Conservation (phyloP, 2,888 invertebrate species). For the Eupithecia pulchellata region DNA sequence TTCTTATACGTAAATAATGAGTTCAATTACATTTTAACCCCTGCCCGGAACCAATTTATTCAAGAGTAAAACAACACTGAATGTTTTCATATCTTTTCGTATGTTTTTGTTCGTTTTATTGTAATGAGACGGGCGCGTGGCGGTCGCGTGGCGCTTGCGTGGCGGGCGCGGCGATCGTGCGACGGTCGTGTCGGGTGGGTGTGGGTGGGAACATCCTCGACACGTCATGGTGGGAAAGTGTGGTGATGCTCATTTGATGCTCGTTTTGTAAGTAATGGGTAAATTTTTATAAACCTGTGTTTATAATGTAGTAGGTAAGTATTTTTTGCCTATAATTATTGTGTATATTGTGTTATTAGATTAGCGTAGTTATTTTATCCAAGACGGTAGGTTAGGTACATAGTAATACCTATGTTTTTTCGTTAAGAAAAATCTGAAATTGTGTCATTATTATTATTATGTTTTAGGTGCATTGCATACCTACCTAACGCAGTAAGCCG, state of each 20-base stretch:
- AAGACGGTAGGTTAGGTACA: no score
- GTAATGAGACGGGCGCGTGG: constrained; percentile 71
- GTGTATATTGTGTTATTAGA: no score
- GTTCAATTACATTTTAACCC: constrained; percentile 83
- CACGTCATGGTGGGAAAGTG: constrained; percentile 76
- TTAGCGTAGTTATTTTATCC: neutral
- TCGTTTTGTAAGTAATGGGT: constrained; percentile 30
- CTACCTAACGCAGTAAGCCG: no score
- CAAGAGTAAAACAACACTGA: constrained; percentile 70
- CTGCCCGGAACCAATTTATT: constrained; percentile 76
- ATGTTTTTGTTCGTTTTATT: constrained; percentile 69
- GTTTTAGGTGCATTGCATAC: no score
- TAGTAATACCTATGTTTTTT: no score
- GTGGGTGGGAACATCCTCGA: constrained; percentile 81
- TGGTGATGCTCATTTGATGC: constrained; percentile 39
- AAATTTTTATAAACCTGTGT: neutral
- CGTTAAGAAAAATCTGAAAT: no score
- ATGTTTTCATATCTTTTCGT: constrained; percentile 77
- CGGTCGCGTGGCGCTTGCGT: constrained; percentile 65
- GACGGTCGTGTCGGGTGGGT: constrained; percentile 54
- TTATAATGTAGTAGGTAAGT: no score
- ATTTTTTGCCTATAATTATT: no score
- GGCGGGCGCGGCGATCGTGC: constrained; percentile 44
- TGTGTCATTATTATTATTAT: no score
- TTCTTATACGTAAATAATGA: constrained; percentile 70